These are phyloP conservation scores for Pristiophorus japonicus DNA, from an alignment of 2,113 vertebrate genomes.

Conservation along the genomic window DNA sequence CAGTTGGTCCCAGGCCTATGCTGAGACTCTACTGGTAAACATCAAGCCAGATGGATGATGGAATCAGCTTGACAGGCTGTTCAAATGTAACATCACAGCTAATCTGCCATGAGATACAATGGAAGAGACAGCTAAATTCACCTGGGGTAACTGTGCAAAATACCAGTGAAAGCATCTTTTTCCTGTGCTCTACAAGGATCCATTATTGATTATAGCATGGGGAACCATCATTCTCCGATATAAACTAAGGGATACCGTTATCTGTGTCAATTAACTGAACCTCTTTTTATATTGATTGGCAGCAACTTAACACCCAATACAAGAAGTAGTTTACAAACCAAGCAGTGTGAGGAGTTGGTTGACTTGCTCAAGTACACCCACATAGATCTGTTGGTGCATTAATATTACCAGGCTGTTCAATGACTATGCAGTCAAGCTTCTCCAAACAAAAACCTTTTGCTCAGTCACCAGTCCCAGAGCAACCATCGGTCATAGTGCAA, in stretches of 20 bases:
- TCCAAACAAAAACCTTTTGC: conserved; percentile 42
- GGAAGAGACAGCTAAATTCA: conserved; percentile 60
- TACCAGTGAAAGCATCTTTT: conserved; percentile 54
- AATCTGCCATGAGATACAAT: conserved; percentile 56
- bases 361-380: conserved; percentile 44
- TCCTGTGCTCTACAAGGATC: conserved; percentile 53
- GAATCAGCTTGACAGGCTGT: conserved; percentile 72
- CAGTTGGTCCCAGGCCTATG: neutral
- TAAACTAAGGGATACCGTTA: conserved; percentile 56
- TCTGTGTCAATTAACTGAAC: conserved; percentile 64
- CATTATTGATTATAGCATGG: conserved; percentile 67
- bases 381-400: conserved; percentile 52
- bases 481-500: conserved; percentile 39
- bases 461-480: conserved; percentile 30
- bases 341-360: conserved; percentile 47
- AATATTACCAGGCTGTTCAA: conserved; percentile 38
- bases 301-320: conserved; percentile 63
- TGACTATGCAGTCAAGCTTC: conserved; percentile 41
- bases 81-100: conserved; percentile 72
- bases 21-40: conserved; percentile 53
- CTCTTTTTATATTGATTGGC: conserved; percentile 68
- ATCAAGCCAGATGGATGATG: conserved; percentile 60
- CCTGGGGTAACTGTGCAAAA: conserved; percentile 55
- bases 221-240: conserved; percentile 58
- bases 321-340: conserved; percentile 64